Evolutionary conservation across 2,888 invertebrate genomes (phyloP).

Genomic region (Oasisia sp.): DNA sequence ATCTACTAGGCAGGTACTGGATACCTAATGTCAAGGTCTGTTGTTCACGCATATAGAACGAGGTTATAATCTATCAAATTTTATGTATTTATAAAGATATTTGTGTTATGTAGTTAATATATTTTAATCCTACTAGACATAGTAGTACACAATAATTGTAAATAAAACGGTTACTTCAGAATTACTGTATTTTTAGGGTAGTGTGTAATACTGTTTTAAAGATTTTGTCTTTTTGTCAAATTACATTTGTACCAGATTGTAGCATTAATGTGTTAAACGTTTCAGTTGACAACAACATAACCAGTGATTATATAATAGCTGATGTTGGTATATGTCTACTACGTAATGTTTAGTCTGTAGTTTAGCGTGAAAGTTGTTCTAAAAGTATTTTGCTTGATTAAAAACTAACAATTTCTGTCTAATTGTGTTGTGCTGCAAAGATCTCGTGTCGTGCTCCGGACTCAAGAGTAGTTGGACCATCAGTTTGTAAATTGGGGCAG

Average conservation of each 20-base stretch:
- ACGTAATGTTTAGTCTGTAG: background rate
- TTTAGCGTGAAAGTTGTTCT: background rate
- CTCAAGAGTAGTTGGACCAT: background rate
- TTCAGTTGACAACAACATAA: background rate
- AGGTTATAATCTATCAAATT: background rate
- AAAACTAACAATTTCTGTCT: background rate
- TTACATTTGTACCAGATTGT: background rate
- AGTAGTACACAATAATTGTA: background rate
- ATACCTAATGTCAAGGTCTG: too few relatives aligned
- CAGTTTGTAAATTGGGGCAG: background rate
- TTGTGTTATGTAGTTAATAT: too few relatives aligned
- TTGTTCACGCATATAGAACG: background rate
- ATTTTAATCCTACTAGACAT: background rate
- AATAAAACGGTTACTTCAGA: background rate
- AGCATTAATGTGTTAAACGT: background rate
- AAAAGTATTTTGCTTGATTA: background rate
- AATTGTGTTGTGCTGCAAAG: background rate
- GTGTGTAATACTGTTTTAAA: background rate
- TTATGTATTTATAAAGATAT: background rate
- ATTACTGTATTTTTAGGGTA: background rate
- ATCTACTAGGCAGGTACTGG: too few relatives aligned
- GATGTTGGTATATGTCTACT: background rate
- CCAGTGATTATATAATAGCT: background rate
- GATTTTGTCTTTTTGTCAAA: background rate
- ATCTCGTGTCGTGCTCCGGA: background rate